A percentile compares a stretch with the other conserved stretches of the same genome.
Evolutionary conservation across 2,113 vertebrate genomes (phyloP).

Genomic region (Desmodus rotundus): DNA sequence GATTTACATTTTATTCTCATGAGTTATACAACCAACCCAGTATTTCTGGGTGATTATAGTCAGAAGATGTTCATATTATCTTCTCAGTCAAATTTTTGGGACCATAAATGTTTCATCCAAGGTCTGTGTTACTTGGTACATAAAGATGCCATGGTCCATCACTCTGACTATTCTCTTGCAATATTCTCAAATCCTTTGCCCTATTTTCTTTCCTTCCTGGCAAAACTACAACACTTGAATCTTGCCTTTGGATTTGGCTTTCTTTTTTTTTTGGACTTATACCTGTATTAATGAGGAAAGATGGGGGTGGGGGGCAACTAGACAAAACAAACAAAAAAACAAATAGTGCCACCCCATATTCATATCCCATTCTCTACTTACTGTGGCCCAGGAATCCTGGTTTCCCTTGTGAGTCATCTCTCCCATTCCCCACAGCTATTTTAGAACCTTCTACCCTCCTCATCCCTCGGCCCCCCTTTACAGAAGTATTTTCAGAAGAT

Average conservation of each 20-base stretch:
- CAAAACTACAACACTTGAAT: background rate
- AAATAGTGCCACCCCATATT: background rate
- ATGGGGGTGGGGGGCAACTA: accelerated
- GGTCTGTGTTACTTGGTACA: background rate
- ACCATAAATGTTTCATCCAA: background rate
- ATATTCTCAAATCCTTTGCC: background rate
- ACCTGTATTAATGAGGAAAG: background rate
- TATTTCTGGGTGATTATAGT: background rate
- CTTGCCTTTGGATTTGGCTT: background rate
- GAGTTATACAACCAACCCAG: background rate
- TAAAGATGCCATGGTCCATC: background rate
- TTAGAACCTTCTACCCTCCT: slow-evolving; percentile 43
- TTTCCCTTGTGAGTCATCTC: slow-evolving; percentile 46
- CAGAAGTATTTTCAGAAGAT: slow-evolving; percentile 35
- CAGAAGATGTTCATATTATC: background rate
- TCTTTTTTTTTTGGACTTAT: background rate
- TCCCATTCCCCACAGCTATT: slow-evolving; percentile 49
- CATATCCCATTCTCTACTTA: background rate
- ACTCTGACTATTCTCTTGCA: background rate
- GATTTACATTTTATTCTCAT: background rate
- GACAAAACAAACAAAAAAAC: background rate
- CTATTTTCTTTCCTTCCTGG: background rate
- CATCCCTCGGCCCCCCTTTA: background rate
- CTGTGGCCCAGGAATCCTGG: background rate
- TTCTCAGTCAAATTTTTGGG: background rate